phyloP scores from a whole-genome alignment of 2,797 vertebrate genomes.

The Crenichthys baileyi region DNA sequence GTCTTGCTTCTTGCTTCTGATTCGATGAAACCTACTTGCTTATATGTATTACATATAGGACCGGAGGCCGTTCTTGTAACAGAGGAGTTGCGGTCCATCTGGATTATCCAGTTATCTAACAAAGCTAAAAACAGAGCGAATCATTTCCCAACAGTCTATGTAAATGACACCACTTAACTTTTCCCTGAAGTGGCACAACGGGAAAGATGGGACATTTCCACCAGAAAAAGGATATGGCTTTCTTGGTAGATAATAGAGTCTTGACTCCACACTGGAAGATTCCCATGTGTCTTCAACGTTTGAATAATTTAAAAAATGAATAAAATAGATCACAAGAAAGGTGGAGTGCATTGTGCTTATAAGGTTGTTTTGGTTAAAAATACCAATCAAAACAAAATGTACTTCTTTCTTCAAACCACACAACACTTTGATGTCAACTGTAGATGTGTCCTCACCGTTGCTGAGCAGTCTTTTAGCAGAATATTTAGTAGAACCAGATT shows the following conservation, averaged over 20 bases:
- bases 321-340: background rate
- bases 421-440: no score
- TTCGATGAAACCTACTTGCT: conserved; percentile 44
- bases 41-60: conserved; percentile 39
- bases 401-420: background rate
- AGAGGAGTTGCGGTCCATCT: conserved; percentile 21
- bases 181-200: conserved; percentile 26
- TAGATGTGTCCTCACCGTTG: no score
- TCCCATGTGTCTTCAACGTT: conserved; percentile 63
- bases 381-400: background rate
- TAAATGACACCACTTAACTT: conserved; percentile 58
- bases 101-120: conserved; percentile 51
- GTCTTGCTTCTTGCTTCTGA: conserved; percentile 43
- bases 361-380: background rate
- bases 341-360: background rate
- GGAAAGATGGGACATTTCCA: conserved; percentile 35
- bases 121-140: conserved; percentile 56
- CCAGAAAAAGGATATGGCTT: conserved; percentile 38
- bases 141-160: conserved; percentile 53
- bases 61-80: conserved; percentile 31
- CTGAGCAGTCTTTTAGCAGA: no score
- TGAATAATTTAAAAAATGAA: conserved; percentile 26
- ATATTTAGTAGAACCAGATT: no score
- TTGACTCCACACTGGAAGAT: conserved; percentile 20
- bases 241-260: conserved; percentile 26